Base-by-base conservation (phyloP, 2,888 invertebrate genomes). In the Taenaris catops region DNA sequence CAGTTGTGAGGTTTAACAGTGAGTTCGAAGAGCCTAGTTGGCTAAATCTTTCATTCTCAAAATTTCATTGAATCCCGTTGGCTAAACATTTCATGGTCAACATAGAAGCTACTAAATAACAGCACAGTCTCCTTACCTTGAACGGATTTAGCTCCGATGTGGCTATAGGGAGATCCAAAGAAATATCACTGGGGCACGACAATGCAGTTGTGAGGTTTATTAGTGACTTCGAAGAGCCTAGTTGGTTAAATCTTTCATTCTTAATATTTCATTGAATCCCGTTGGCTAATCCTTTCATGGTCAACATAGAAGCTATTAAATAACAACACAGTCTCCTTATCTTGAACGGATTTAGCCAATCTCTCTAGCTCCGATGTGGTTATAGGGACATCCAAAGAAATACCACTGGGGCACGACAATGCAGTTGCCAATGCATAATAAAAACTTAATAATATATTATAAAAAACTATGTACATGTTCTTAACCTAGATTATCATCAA, bases 271-370 rank as follows among this genome's bases (percentile, higher is more conserved):
- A n/a, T n/a, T n/a, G n/a, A n/a, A n/a, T n/a, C n/a, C n/a, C n/a
- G n/a, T n/a, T n/a, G n/a, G n/a, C n/a, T n/a, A n/a, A n/a, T n/a
- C n/a, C n/a, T n/a, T n/a, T n/a, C n/a, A n/a, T n/a, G n/a, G n/a
- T n/a, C n/a, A n/a, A n/a, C n/a, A n/a, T n/a, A n/a, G n/a, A n/a
- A n/a, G n/a, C n/a, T n/a, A n/a, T n/a, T n/a, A n/a, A n/a, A n/a
- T n/a, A n/a, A n/a, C n/a, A n/a, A n/a, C n/a, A n/a, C n/a, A 14
- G 14, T 14, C 4, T 7, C 2, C 18, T 9, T 16, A 84, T 86
- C 84, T 69, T 83, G 78, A 7, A 84, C 86, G 38, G 72, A 60
- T 35, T 71, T 76, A 0, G 84, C 79, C 3, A 86, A 57, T 3
- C 73, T 61, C 34, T 87, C 87, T 26, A 87, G 40, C 33, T 87